Evolutionary conservation across 2,113 vertebrate species (phyloP).

Genomic region (Cochlearius cochlearius): DNA sequence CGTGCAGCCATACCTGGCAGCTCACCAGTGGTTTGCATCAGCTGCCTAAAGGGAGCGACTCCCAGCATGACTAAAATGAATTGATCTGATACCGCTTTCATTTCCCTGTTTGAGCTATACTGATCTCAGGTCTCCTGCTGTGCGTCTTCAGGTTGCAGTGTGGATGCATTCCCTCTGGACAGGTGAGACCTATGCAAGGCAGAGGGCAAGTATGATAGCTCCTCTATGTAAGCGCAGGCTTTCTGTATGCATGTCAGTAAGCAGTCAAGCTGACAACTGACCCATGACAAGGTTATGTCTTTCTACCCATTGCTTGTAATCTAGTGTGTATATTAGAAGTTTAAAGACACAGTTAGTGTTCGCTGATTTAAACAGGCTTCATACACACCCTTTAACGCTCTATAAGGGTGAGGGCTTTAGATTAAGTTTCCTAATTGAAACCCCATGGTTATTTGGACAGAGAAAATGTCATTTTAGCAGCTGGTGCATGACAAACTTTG

Average conservation of each 20-base stretch:
- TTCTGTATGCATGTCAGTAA: neutral
- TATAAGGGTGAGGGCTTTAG: neutral
- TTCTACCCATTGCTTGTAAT: neutral
- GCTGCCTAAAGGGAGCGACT: neutral
- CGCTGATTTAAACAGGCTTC: neutral
- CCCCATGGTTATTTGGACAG: neutral
- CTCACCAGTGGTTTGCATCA: neutral
- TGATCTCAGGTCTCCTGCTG: neutral
- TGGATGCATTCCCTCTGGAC: neutral
- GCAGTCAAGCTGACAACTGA: neutral
- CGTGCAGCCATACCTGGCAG: neutral
- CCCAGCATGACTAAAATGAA: neutral
- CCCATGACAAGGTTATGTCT: neutral
- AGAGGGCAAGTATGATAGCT: neutral
- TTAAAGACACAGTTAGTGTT: neutral
- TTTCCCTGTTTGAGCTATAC: neutral
- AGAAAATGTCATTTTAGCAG: neutral
- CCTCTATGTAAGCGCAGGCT: neutral
- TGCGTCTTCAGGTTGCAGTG: neutral
- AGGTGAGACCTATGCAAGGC: neutral
- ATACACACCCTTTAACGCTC: neutral
- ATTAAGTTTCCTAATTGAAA: neutral
- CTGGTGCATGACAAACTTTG: neutral
- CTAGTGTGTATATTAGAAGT: neutral
- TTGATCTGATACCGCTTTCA: accelerated